These are phyloP conservation scores for Periparus ater DNA, from an alignment of 2,797 vertebrate genomes.

Conservation along the genomic window DNA sequence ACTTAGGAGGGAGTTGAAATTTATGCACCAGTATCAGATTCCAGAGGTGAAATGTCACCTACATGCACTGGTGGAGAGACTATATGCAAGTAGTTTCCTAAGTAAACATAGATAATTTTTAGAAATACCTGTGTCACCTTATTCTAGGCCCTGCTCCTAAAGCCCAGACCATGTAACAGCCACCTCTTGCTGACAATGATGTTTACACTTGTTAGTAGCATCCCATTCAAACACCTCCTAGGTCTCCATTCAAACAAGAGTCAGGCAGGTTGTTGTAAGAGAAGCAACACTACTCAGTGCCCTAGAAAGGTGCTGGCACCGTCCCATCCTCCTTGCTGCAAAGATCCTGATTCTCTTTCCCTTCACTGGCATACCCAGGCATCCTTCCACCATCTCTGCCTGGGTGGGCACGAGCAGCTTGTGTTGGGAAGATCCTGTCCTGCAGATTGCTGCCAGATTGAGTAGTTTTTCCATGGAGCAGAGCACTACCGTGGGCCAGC, in stretches of 20 bases:
- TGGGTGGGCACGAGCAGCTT: neutral
- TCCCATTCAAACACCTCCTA: neutral
- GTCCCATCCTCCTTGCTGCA: neutral
- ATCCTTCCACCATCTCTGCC: neutral
- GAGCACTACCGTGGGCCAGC: neutral
- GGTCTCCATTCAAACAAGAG: neutral
- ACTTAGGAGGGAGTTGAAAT: neutral
- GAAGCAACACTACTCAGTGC: neutral
- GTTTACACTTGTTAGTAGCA: neutral
- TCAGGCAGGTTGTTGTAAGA: neutral
- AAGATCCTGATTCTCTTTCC: neutral
- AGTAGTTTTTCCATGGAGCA: neutral
- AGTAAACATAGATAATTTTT: neutral
- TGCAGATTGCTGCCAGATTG: neutral
- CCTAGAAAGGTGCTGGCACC: neutral
- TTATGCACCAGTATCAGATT: neutral
- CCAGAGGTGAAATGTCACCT: slow-evolving; percentile 27
- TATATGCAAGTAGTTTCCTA: neutral
- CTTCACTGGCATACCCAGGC: neutral
- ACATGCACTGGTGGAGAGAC: rapidly evolving
- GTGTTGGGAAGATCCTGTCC: neutral
- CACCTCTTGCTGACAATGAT: neutral
- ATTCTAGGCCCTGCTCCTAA: neutral
- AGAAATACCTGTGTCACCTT: neutral
- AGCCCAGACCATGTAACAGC: rapidly evolving